Conservation (phyloP, 2,797 vertebrate species). For the Pygocentrus nattereri region DNA sequence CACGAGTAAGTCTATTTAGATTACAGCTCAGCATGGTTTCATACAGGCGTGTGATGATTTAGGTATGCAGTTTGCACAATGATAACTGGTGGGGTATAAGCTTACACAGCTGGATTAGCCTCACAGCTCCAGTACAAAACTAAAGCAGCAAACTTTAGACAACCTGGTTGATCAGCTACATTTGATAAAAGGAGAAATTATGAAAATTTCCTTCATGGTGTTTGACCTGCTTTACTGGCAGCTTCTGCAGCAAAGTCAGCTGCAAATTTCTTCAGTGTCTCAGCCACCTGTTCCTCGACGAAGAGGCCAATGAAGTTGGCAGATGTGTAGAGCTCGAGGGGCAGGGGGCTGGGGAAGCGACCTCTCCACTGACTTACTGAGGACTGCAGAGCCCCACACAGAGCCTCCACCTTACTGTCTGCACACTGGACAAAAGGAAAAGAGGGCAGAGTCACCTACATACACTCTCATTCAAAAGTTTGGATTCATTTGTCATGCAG, state of each 20-base stretch:
- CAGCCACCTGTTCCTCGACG: conserved; percentile 93
- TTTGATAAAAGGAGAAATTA: too few species aligned
- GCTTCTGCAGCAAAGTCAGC: conserved; percentile 92
- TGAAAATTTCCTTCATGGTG: too few species aligned
- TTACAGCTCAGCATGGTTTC: too few species aligned
- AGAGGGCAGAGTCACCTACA: background rate
- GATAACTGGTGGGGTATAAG: too few species aligned
- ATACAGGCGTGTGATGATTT: too few species aligned
- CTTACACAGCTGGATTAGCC: too few species aligned
- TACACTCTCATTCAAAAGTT: background rate
- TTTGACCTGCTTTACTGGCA: conserved; percentile 88
- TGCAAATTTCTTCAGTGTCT: conserved; percentile 93
- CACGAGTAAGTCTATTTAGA: background rate
- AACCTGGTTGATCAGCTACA: too few species aligned
- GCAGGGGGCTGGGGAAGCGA: conserved; percentile 88
- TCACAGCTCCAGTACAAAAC: too few species aligned
- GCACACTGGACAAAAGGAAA: conserved; percentile 82
- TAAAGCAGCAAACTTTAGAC: too few species aligned
- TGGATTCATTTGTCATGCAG: background rate
- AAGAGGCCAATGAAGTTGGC: conserved; percentile 97
- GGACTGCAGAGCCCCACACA: conserved; percentile 89
- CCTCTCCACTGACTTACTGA: conserved; percentile 90
- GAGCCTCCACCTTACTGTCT: conserved; percentile 90
- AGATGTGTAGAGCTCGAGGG: conserved; percentile 94
- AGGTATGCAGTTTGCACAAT: too few species aligned